phyloP scores from a whole-genome alignment of 1,140 invertebrate genomes.

The Reticulitermes speratus region DNA sequence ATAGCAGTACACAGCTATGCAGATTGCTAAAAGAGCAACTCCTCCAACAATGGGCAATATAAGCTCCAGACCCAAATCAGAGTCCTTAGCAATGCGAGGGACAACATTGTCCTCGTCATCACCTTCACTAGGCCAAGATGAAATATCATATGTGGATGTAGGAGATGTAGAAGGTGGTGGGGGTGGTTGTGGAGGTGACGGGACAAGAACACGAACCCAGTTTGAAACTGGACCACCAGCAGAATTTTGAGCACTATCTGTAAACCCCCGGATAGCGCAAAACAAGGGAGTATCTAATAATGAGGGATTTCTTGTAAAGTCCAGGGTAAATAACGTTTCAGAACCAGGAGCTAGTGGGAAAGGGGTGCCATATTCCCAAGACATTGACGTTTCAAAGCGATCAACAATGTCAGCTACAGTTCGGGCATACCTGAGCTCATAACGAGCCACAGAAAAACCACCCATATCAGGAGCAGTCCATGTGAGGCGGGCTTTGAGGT shows the following conservation, averaged over 20 bases:
- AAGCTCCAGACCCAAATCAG: constrained; percentile 45
- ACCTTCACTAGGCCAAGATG: constrained; percentile 43
- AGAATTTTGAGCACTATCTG: constrained; percentile 41
- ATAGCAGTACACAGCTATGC: constrained; percentile 50
- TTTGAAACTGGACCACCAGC: constrained; percentile 56
- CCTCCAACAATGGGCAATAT: constrained; percentile 47
- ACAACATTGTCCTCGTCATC: constrained; percentile 41
- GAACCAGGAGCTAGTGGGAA: constrained; percentile 47
- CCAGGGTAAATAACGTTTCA: constrained; percentile 49
- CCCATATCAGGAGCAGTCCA: constrained; percentile 60
- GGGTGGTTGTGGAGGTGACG: constrained; percentile 46
- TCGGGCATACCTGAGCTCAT: constrained; percentile 51
- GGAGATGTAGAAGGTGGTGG: constrained; percentile 47
- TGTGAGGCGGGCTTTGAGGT: constrained; percentile 48
- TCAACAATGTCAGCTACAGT: constrained; percentile 50
- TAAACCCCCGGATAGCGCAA: constrained; percentile 54
- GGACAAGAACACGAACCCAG: constrained; percentile 53
- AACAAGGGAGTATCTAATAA: constrained; percentile 51
- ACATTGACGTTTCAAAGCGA: constrained; percentile 46
- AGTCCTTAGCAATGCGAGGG: constrained; percentile 41
- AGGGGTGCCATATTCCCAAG: constrained; percentile 46
- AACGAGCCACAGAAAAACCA: constrained; percentile 48
- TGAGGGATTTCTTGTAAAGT: constrained; percentile 48
- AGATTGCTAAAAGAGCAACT: constrained; percentile 45
- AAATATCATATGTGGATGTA: constrained; percentile 42